Percentiles rank a stretch among this genome's conserved stretches.
phyloP scores from a whole-genome alignment of 2,888 invertebrate genomes.

The Odontomyia ornata region DNA sequence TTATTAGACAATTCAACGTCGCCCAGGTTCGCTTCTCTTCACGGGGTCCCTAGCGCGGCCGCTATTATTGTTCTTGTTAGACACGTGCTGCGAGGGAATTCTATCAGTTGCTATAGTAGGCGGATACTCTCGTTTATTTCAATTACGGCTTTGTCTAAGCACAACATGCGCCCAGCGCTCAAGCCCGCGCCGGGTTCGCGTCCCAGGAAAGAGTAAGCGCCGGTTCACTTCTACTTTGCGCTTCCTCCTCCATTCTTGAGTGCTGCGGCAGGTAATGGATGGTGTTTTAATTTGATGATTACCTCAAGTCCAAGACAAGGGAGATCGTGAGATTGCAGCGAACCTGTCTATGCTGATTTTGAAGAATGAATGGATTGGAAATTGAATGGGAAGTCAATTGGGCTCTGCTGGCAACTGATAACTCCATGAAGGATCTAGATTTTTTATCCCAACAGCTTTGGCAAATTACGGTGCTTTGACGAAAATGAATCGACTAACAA shows the following conservation, averaged over 20 bases:
- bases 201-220: constrained; percentile 31
- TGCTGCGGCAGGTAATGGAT: constrained; percentile 29
- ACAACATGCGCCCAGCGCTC: constrained; percentile 42
- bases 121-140: constrained; percentile 50
- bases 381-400: too few species aligned
- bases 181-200: background rate
- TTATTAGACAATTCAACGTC: constrained; percentile 48
- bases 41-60: constrained; percentile 21
- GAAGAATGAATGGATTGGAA: background rate
- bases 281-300: constrained; percentile 44
- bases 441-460: too few species aligned
- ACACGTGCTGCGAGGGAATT: constrained; percentile 49
- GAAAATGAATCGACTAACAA: too few species aligned
- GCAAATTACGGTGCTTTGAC: too few species aligned
- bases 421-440: too few species aligned
- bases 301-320: constrained; percentile 21
- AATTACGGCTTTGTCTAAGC: constrained; percentile 49
- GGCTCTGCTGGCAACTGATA: too few species aligned
- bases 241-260: constrained; percentile 14
- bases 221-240: constrained; percentile 25
- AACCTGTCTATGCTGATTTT: background rate
- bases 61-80: constrained; percentile 50
- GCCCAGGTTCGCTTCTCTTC: constrained; percentile 9
- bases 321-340: constrained; percentile 29
- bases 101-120: constrained; percentile 47